phyloP scores from a whole-genome alignment of 2,797 vertebrate genomes.

The Danio tinwini region DNA sequence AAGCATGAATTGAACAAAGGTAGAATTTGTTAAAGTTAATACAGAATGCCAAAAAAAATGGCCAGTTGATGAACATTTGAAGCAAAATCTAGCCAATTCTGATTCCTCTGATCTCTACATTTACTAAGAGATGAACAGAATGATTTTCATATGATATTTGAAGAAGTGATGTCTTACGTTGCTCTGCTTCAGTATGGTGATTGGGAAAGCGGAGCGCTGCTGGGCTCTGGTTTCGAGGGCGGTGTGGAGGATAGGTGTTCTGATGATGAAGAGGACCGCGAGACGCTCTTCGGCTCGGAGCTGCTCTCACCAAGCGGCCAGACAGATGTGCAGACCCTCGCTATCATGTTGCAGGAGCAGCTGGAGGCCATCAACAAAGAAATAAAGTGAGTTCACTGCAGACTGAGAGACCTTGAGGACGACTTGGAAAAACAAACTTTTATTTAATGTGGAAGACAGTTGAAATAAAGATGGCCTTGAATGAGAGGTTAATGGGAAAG shows the following conservation, averaged over 20 bases:
- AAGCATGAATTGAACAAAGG: too few species aligned
- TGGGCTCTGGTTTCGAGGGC: constrained; percentile 73
- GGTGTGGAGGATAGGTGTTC: constrained; percentile 77
- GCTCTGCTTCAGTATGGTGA: constrained; percentile 75
- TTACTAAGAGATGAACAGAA: not conserved
- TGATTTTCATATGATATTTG: not conserved
- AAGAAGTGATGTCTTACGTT: not conserved
- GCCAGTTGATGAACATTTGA: too few species aligned
- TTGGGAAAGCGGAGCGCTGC: constrained; percentile 79
- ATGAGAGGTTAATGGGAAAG: not conserved
- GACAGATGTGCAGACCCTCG: constrained; percentile 88
- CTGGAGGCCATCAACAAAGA: constrained; percentile 92
- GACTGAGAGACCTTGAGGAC: not conserved
- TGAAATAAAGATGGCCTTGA: not conserved
- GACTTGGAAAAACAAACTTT: not conserved
- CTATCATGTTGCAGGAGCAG: constrained; percentile 91
- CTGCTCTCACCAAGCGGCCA: constrained; percentile 87
- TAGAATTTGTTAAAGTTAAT: too few species aligned
- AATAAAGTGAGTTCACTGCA: constrained; percentile 81
- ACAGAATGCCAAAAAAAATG: too few species aligned
- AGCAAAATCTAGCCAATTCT: too few species aligned
- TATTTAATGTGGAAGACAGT: not conserved
- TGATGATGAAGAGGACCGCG: constrained; percentile 83
- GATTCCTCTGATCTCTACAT: not conserved
- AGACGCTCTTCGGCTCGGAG: constrained; percentile 80